A percentile compares a stretch with the other conserved stretches of the same genome.
These are phyloP conservation scores for Dolichoris vasculosae DNA, from an alignment of 1,140 invertebrate species.

Conservation along the genomic window DNA sequence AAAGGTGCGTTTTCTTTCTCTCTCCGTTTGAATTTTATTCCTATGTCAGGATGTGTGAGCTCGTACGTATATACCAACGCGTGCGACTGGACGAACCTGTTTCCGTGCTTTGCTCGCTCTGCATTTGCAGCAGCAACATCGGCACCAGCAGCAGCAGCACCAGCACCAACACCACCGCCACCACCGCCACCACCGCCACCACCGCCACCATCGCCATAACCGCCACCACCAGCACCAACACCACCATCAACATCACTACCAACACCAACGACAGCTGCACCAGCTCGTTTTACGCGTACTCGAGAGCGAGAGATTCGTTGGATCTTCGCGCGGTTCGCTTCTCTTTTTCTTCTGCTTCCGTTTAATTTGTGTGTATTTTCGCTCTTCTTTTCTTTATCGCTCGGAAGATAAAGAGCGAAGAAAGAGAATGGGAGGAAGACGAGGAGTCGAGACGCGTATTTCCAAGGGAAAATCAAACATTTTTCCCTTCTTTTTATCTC, in stretches of 20 bases:
- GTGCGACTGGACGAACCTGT: slow-evolving; percentile 51
- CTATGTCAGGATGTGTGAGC: background rate
- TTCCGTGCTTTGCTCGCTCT: slow-evolving; percentile 36
- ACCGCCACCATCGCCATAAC: too few species aligned
- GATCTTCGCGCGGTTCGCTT: background rate
- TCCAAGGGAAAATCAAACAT: background rate
- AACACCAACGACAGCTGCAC: background rate
- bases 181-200: too few species aligned
- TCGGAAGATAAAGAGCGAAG: background rate
- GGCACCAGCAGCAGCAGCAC: background rate
- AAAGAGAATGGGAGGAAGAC: slow-evolving; percentile 24
- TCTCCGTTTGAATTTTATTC: background rate
- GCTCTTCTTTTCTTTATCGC: background rate
- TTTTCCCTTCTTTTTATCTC: background rate
- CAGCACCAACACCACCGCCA: too few species aligned
- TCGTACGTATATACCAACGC: background rate
- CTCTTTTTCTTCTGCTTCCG: slow-evolving; percentile 34
- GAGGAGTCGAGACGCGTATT: background rate
- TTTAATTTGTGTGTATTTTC: slow-evolving; percentile 34
- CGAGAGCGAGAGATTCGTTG: slow-evolving; percentile 26
- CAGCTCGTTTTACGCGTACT: slow-evolving; percentile 27
- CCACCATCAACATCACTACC: too few species aligned
- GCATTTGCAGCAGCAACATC: background rate
- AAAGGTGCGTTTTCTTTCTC: slow-evolving; percentile 33
- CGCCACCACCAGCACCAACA: too few species aligned